A percentile compares a stretch with the other conserved stretches of the same genome.
Conservation (phyloP, 1,140 invertebrate genomes). For the Arion vulgaris region DNA sequence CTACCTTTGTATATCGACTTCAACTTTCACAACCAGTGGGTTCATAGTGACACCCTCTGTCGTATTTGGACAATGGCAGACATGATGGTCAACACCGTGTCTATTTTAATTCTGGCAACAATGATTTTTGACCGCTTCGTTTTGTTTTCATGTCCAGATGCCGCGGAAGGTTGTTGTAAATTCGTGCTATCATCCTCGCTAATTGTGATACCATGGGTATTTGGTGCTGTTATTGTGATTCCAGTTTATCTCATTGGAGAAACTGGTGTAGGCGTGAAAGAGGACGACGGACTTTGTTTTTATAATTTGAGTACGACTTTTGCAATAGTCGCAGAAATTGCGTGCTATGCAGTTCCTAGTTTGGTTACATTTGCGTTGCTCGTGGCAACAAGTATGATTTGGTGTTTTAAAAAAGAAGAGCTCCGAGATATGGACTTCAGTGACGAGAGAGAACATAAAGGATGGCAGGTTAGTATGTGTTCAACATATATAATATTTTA, state of each 20-base stretch:
- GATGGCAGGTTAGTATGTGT: slow-evolving; percentile 20
- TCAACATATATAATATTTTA: neutral
- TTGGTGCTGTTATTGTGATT: neutral
- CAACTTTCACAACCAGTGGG: neutral
- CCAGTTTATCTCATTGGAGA: slow-evolving; percentile 22
- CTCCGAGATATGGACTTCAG: slow-evolving; percentile 16
- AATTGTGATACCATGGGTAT: slow-evolving; percentile 8
- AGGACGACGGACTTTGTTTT: neutral
- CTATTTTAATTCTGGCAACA: neutral
- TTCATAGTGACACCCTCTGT: slow-evolving; percentile 14
- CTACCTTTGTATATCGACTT: slow-evolving; percentile 18
- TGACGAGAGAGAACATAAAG: slow-evolving; percentile 25
- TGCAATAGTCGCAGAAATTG: neutral
- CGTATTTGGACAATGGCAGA: slow-evolving; percentile 29
- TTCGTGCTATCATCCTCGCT: slow-evolving; percentile 5
- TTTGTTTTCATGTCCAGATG: slow-evolving; percentile 9
- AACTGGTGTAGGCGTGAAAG: slow-evolving; percentile 10
- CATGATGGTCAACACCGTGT: slow-evolving; percentile 15
- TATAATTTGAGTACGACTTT: neutral
- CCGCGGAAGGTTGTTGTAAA: slow-evolving; percentile 14
- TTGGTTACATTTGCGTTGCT: slow-evolving; percentile 4
- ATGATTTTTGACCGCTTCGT: slow-evolving; percentile 30
- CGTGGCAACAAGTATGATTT: slow-evolving; percentile 18
- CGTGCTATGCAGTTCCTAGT: neutral
- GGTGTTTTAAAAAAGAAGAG: slow-evolving; percentile 7